These are phyloP conservation scores for Delia radicum DNA, from an alignment of 1,140 invertebrate genomes.

Conservation along the genomic window DNA sequence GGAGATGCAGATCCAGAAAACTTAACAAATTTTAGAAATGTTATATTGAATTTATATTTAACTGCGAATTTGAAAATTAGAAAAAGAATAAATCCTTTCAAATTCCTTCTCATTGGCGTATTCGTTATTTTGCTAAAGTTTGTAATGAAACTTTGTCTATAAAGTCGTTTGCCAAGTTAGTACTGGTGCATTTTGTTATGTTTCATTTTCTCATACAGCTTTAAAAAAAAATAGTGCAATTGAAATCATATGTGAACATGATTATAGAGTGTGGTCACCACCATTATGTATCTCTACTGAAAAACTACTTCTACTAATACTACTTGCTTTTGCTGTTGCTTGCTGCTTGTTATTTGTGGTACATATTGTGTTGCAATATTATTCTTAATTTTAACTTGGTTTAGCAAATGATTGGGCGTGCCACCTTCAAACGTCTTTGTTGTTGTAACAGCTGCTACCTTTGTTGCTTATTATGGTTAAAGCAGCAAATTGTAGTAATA, in stretches of 20 bases:
- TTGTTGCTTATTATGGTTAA: neutral
- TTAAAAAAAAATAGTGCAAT: neutral
- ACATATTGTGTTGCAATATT: neutral
- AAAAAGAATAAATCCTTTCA: neutral
- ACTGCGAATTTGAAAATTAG: no score
- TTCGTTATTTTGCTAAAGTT: neutral
- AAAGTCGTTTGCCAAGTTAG: neutral
- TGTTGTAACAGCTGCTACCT: neutral
- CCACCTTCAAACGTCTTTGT: constrained; percentile 5
- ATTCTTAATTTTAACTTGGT: constrained; percentile 2
- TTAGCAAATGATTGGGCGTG: constrained; percentile 18
- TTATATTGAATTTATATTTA: no score
- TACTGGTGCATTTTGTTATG: no score
- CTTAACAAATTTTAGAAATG: no score
- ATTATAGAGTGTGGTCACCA: constrained; percentile 4
- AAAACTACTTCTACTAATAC: neutral
- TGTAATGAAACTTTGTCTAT: neutral
- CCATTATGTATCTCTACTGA: neutral
- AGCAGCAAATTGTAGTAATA: neutral
- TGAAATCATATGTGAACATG: neutral
- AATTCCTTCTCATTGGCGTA: neutral
- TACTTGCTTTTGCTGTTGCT: neutral
- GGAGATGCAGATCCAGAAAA: no score
- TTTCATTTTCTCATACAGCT: neutral
- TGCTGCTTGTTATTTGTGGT: neutral